Evolutionary conservation across 2,113 vertebrate species (phyloP).

Genomic region (Chinchilla lanigera): DNA sequence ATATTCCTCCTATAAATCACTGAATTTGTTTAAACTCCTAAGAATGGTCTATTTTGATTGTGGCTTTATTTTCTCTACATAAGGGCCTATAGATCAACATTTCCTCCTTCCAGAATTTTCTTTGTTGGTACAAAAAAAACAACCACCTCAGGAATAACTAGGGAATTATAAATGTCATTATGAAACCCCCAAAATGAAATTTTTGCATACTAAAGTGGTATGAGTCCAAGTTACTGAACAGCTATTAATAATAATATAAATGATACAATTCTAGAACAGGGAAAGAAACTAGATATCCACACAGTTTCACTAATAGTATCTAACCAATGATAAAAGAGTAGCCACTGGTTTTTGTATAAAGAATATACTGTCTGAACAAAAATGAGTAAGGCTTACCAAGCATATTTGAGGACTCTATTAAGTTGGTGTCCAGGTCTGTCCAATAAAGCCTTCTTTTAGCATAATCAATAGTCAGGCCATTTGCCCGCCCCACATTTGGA

Average conservation of each 20-base stretch:
- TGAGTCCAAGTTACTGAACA: neutral
- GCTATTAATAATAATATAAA: conserved; percentile 48
- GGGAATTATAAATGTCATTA: conserved; percentile 45
- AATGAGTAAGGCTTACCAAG: conserved; percentile 87
- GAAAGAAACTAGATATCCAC: conserved; percentile 9
- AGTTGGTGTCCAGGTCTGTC: conserved; percentile 97
- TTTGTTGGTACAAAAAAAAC: conserved; percentile 56
- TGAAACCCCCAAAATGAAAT: conserved; percentile 23
- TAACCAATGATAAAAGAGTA: conserved; percentile 33
- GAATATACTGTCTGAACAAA: neutral
- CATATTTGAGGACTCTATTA: conserved; percentile 99
- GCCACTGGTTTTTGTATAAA: neutral
- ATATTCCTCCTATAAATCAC: conserved; percentile 22
- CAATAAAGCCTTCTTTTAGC: conserved; percentile 96
- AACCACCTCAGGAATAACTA: conserved; percentile 47
- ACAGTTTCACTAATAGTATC: neutral
- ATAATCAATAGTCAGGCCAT: conserved; percentile 97
- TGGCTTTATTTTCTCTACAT: conserved; percentile 47
- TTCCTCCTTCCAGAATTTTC: conserved; percentile 47
- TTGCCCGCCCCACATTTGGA: conserved; percentile 95
- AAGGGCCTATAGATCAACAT: conserved; percentile 28
- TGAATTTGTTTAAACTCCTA: conserved; percentile 54
- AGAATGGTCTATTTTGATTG: conserved; percentile 40
- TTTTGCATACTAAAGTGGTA: neutral
- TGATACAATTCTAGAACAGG: neutral